Conservation (phyloP, 2,888 invertebrate genomes). For the Eupithecia tripunctaria region DNA sequence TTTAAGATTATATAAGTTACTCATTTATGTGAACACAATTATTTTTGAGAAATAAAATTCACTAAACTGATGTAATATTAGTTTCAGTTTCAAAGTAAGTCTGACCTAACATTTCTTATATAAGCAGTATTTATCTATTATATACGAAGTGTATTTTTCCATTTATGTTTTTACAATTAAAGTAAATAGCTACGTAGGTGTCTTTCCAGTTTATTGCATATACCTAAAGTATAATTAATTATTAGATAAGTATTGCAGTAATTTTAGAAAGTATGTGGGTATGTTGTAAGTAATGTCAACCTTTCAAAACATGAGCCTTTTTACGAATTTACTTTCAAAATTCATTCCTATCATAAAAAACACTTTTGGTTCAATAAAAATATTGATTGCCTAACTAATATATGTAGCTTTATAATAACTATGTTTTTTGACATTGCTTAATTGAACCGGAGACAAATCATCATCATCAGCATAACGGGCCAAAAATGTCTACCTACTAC, state of each 20-base stretch:
- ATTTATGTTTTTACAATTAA: neutral
- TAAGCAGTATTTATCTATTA: neutral
- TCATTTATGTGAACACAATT: no score
- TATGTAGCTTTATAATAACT: neutral
- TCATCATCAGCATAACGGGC: no score
- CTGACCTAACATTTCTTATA: neutral
- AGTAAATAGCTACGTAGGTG: neutral
- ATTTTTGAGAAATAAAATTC: no score
- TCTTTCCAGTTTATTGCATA: neutral
- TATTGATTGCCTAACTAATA: neutral
- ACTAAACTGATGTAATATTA: neutral
- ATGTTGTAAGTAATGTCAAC: slow-evolving; percentile 4
- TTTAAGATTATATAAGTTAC: no score
- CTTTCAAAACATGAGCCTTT: neutral
- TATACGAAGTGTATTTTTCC: neutral
- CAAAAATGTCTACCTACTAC: no score
- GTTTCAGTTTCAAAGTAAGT: neutral
- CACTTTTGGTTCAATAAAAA: slow-evolving; percentile 3
- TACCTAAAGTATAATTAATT: neutral
- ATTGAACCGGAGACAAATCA: no score
- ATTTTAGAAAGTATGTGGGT: slow-evolving; percentile 11
- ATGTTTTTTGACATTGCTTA: no score
- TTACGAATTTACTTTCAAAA: neutral
- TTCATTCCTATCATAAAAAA: slow-evolving; percentile 5
- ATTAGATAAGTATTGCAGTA: slow-evolving; percentile 8